Evolutionary conservation across 2,113 vertebrate genomes (phyloP).

Genomic region (Drymodes brunneopygia): DNA sequence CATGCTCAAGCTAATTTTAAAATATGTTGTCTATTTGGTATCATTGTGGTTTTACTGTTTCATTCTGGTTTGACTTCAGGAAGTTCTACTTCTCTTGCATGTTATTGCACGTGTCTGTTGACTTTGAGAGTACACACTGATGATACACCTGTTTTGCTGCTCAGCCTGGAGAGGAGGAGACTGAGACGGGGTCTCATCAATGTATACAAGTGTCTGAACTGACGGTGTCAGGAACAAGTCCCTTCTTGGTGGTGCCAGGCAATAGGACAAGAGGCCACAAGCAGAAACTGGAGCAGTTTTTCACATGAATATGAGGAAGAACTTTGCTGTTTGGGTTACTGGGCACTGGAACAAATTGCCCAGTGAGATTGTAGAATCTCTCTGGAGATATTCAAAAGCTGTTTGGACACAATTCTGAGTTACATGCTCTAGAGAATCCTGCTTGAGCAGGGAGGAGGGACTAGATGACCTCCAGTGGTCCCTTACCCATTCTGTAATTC

Average conservation of each 20-base stretch:
- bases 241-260: neutral
- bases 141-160: neutral
- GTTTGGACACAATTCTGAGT: neutral
- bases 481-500: neutral
- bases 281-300: neutral
- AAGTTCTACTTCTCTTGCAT: neutral
- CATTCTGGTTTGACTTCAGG: neutral
- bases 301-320: neutral
- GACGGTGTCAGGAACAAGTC: neutral
- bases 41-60: neutral
- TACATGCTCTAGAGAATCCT: neutral
- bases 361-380: neutral
- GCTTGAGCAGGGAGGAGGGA: neutral
- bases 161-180: neutral
- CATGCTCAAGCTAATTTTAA: neutral
- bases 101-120: neutral
- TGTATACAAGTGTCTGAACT: rapidly evolving
- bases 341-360: neutral
- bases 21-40: neutral
- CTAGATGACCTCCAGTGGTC: neutral
- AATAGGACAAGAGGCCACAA: neutral
- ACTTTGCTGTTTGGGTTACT: neutral
- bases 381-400: neutral
- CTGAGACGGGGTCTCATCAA: neutral
- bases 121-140: neutral